phyloP scores from a whole-genome alignment of 2,888 invertebrate genomes.

The Andrena flavipes region DNA sequence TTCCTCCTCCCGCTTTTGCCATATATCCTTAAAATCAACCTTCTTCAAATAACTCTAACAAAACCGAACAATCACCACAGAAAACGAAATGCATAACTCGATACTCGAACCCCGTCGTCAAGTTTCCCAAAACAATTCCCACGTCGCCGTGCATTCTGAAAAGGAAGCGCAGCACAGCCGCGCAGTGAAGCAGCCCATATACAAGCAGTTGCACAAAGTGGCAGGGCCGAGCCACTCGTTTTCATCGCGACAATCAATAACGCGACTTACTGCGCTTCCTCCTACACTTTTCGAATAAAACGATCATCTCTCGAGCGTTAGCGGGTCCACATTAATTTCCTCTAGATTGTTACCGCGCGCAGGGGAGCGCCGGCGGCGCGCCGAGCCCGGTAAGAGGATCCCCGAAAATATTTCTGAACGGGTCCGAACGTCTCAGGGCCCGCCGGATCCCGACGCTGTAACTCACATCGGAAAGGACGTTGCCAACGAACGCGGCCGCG shows the following conservation, averaged over 20 bases:
- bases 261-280: background rate
- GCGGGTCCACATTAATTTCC: conserved; percentile 6
- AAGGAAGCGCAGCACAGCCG: no score
- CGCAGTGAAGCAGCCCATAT: background rate
- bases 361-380: background rate
- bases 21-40: no score
- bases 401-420: conserved; percentile 34
- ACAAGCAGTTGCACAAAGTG: background rate
- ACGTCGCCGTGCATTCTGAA: no score
- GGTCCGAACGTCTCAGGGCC: background rate
- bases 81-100: no score
- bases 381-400: background rate
- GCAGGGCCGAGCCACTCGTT: conserved; percentile 17
- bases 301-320: background rate
- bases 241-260: conserved; percentile 38
- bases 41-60: no score
- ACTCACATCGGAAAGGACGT: conserved; percentile 19
- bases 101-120: no score
- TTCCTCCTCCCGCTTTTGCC: no score
- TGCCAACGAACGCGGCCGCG: background rate
- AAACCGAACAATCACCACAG: no score
- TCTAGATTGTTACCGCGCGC: background rate
- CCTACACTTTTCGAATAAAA: conserved; percentile 14
- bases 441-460: conserved; percentile 32
- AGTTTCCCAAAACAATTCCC: no score